Conservation (phyloP, 2,888 invertebrate genomes). For the Cantharis flavilabris region DNA sequence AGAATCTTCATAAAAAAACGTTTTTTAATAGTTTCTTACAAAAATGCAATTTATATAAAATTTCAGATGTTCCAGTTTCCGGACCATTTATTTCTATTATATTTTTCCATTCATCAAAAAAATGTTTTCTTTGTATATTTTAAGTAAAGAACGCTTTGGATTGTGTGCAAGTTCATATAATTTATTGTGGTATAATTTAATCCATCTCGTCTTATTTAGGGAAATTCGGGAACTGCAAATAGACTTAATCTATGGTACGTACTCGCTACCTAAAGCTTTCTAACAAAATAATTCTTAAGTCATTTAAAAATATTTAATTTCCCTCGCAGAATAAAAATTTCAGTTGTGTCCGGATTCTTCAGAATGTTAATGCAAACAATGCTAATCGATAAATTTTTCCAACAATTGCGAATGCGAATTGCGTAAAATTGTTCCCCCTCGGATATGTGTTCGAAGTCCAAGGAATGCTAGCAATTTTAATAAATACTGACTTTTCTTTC, state of each 20-base stretch:
- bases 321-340: too few species aligned
- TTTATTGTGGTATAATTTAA: background rate
- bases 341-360: too few species aligned
- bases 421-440: background rate
- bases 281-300: too few species aligned
- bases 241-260: too few species aligned
- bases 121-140: background rate
- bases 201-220: background rate
- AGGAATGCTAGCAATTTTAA: background rate
- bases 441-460: background rate
- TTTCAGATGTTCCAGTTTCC: background rate
- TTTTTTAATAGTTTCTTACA: background rate
- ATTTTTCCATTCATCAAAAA: background rate
- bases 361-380: too few species aligned
- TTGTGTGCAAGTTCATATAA: background rate
- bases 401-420: background rate
- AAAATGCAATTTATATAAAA: background rate
- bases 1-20: background rate
- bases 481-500: background rate
- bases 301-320: too few species aligned
- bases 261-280: too few species aligned
- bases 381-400: background rate
- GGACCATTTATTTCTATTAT: background rate
- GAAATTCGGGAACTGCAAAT: too few species aligned
- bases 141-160: background rate